Base-by-base conservation (phyloP, 2,797 vertebrate genomes). In the Yasuhikotakia modesta region DNA sequence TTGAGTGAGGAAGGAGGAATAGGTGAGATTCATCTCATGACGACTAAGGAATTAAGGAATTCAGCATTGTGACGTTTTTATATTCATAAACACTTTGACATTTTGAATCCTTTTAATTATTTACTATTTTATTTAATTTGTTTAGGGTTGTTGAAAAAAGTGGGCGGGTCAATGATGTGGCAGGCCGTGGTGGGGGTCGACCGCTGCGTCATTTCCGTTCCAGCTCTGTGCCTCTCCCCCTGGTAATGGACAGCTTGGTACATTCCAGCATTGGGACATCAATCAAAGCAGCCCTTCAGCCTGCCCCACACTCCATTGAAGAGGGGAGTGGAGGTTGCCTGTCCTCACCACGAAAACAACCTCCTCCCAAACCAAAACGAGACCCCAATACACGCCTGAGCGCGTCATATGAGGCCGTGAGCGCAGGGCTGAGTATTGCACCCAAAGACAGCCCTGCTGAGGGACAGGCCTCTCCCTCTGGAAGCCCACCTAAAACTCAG, bases 301-400 rank as follows among this genome's bases (percentile, higher is more conserved):
- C 95, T 87, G 91, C 91, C 0, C 89, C 93, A 86, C 91, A 95
- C 86, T 91, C 91, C 85, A 89, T 86, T 70, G 95, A 97, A 0
- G 96, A 98, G 0, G 87, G 83, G 4, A 68, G 83, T 64, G 81
- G 87, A 0, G 87, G 86, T 12, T 84, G 87, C 84, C 92, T 95
- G 45, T 95, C 94, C 0, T 99, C 97, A 14, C 97, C 97, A 81
- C 91, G 97, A 87, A 98, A 98, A 92, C 97, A 98, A 85, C 97
- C 97, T 88, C 97, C 97, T 35, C 97, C 97, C 58, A 99, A 99
- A 90, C 97, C 97, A 83, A 98, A 97, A 93, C 92, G 97, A 89
- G 96, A 98, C 90, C 97, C 97, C 58, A 96, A 94, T 90, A 99
- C 97, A 4, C 91, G 97, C 67, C 91, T 99, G 87, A 99, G 97